Base-by-base conservation (phyloP, 2,113 vertebrate genomes). In the Callipepla squamata region DNA sequence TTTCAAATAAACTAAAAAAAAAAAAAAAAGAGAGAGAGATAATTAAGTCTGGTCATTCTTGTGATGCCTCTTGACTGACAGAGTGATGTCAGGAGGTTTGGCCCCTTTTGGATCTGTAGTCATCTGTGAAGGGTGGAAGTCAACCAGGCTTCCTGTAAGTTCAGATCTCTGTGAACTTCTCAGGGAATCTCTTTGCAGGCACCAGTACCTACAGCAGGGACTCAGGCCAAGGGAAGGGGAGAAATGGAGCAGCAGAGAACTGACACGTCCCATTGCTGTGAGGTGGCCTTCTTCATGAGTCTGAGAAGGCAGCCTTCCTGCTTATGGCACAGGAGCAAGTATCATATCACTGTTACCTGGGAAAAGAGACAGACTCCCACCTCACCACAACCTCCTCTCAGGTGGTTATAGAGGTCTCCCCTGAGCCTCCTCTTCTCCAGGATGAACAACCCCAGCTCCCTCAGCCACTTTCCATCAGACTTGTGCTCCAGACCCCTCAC, bases 151-250 rank as follows among this genome's bases (percentile, higher is more conserved):
- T 61, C 23, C 82, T 58, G 7, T 26, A 34, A 66, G 34, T 53
- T 69, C 26, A 5, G 38, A 13, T 17, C 21, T 40, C 18, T 34
- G 1, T 10, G 28, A 0, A 0, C 57, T 21, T 6, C 30, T 13
- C 28, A 3, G 2, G 20, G 23, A 3, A 3, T 13, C 68, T 26
- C 18, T 42, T 34, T 59, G 78, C 48, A 10, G 57, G 28, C 19
- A 9, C 5, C 18, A 15, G 7, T 1, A 1, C 8, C 67, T 66
- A 45, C 72, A 51, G 47, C 45, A 73, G 28, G 21, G 40, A 30
- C 22, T 26, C 17, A 32, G 38, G 6, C 8, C 50, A 72, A 30
- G 42, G 13, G 21, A 7, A 18, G 25, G 44, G 22, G 13, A 34
- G 11, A 8, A 36, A 18, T 0, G 1, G 9, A 28, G 13, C 3